A percentile compares a stretch with the other conserved stretches of the same genome.
Evolutionary conservation across 2,888 invertebrate genomes (phyloP).

Genomic region (Eupithecia inturbata): DNA sequence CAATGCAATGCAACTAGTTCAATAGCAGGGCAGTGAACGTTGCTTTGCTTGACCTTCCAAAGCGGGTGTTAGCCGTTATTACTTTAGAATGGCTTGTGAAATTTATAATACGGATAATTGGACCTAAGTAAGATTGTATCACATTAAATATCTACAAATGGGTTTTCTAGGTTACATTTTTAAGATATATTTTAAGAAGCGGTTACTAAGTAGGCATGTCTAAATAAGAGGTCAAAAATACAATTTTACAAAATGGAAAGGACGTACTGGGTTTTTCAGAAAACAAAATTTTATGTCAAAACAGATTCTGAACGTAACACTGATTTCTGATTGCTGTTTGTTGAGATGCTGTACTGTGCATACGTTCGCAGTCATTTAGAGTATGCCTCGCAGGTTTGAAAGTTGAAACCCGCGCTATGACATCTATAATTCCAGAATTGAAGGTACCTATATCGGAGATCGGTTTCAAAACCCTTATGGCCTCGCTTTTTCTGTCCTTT

Average conservation of each 20-base stretch:
- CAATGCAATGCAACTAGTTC: conserved; percentile 57
- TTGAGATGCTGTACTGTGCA: too few relatives aligned
- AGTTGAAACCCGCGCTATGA: too few relatives aligned
- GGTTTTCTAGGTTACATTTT: background rate
- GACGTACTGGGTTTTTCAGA: too few relatives aligned
- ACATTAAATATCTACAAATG: background rate
- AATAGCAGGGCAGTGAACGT: conserved; percentile 51
- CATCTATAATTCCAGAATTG: too few relatives aligned
- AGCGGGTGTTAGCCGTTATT: conserved; percentile 23
- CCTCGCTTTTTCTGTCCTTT: too few relatives aligned
- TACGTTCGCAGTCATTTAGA: too few relatives aligned
- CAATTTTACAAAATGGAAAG: too few relatives aligned
- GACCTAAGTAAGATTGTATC: background rate
- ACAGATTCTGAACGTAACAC: background rate
- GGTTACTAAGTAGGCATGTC: background rate
- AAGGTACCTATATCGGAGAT: too few relatives aligned
- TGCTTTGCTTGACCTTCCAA: conserved; percentile 41
- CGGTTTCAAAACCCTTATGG: too few relatives aligned
- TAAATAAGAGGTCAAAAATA: too few relatives aligned
- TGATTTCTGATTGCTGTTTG: too few relatives aligned
- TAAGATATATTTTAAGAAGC: background rate
- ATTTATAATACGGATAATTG: conserved; percentile 14
- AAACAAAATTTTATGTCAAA: background rate
- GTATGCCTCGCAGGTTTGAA: too few relatives aligned
- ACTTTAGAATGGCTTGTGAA: conserved; percentile 31